phyloP scores from a whole-genome alignment of 2,113 vertebrate species.

The Scophthalmus maximus region DNA sequence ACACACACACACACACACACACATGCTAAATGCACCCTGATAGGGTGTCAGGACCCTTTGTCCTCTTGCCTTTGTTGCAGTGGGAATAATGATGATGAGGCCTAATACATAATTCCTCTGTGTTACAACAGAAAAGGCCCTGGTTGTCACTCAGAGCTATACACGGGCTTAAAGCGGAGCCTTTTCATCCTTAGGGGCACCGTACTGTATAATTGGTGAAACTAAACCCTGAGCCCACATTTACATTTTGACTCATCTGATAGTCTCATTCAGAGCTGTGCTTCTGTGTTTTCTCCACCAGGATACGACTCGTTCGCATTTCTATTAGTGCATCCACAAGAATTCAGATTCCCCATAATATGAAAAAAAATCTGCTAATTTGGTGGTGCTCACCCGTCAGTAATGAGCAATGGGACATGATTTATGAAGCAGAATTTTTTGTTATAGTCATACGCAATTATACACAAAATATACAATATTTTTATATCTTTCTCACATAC shows the following conservation, averaged over 20 bases:
- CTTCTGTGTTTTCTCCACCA: conserved; percentile 9
- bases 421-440: too few species aligned
- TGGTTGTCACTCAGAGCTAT: conserved; percentile 70
- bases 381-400: conserved; percentile 30
- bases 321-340: conserved; percentile 10
- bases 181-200: conserved; percentile 62
- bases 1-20: conserved; percentile 49
- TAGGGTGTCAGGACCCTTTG: conserved; percentile 69
- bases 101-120: conserved; percentile 74
- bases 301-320: neutral
- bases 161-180: conserved; percentile 54
- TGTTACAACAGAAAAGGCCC: conserved; percentile 67
- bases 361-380: neutral
- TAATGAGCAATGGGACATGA: conserved; percentile 31
- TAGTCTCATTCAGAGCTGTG: conserved; percentile 26
- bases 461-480: too few species aligned
- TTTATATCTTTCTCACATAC: too few species aligned
- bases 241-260: conserved; percentile 64
- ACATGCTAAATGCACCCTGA: conserved; percentile 42
- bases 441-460: too few species aligned
- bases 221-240: conserved; percentile 60
- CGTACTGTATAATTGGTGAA: conserved; percentile 69
- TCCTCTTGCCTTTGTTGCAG: conserved; percentile 62
- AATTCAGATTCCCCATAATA: neutral
- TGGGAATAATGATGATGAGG: conserved; percentile 72